Conservation (phyloP, 53 echinoderm and acorn worm genomes). For the Zoroaster sp. region DNA sequence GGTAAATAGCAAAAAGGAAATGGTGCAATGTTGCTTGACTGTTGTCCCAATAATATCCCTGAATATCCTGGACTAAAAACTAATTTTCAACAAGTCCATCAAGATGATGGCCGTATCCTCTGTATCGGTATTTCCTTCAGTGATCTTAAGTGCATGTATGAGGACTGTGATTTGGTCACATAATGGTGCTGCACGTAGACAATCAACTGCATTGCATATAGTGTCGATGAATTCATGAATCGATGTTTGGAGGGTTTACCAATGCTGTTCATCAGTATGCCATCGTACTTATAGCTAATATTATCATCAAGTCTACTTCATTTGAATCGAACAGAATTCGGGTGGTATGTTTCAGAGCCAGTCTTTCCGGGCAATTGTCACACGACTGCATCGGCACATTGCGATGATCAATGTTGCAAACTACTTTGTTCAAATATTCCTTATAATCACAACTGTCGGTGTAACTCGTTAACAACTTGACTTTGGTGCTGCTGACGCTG, state of each 20-base stretch:
- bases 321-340: background rate
- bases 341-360: background rate
- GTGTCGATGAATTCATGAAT: conserved; percentile 9
- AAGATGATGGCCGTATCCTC: background rate
- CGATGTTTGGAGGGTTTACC: background rate
- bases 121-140: background rate
- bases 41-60: conserved; percentile 24
- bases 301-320: conserved; percentile 20
- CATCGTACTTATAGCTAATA: conserved; percentile 34
- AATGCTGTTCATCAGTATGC: conserved; percentile 53
- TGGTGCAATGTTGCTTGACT: background rate
- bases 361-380: background rate
- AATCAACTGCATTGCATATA: conserved; percentile 13
- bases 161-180: conserved; percentile 2
- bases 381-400: no score
- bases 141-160: background rate
- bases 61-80: conserved; percentile 18
- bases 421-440: no score
- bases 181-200: conserved; percentile 24
- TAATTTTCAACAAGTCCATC: conserved; percentile 29
- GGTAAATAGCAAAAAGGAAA: background rate
- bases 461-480: no score
- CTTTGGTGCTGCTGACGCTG: no score
- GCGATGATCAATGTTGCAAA: no score
- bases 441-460: no score